These are phyloP conservation scores for Telenomus remus DNA, from an alignment of 1,140 invertebrate species.

Conservation along the genomic window DNA sequence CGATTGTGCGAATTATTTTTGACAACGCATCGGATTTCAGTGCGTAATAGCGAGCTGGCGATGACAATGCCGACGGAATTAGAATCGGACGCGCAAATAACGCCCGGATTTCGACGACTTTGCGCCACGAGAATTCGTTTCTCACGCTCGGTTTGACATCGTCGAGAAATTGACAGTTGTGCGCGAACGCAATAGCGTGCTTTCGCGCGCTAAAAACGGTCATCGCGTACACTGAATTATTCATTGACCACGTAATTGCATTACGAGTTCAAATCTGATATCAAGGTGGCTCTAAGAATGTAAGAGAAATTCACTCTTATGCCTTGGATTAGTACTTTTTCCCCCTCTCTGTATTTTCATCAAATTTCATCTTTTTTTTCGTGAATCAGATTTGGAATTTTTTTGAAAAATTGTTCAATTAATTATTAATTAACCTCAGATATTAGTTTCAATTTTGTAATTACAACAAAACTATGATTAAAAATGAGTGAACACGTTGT, in stretches of 20 bases:
- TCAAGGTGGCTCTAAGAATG: too few species aligned
- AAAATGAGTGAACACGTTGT: too few species aligned
- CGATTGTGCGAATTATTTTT: slow-evolving; percentile 23
- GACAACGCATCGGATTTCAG: slow-evolving; percentile 20
- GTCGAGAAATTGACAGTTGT: slow-evolving; percentile 24
- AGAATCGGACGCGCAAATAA: slow-evolving; percentile 62
- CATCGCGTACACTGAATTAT: slow-evolving; percentile 16
- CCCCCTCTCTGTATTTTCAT: too few species aligned
- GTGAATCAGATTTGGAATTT: too few species aligned
- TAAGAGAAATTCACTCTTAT: too few species aligned
- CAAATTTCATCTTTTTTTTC: too few species aligned
- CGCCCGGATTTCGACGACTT: slow-evolving; percentile 29
- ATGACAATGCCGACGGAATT: slow-evolving; percentile 42
- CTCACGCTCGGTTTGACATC: slow-evolving; percentile 12
- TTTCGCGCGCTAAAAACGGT: slow-evolving; percentile 11
- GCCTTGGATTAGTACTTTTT: too few species aligned
- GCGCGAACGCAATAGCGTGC: slow-evolving; percentile 9
- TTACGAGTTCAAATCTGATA: too few species aligned
- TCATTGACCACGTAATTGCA: slow-evolving; percentile 8
- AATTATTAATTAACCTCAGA: too few species aligned
- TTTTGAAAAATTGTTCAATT: too few species aligned
- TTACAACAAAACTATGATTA: too few species aligned
- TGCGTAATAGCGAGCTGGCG: slow-evolving; percentile 17
- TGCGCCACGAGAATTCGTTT: slow-evolving; percentile 42
- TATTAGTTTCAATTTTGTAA: too few species aligned